These are phyloP conservation scores for Lepidurus packardi DNA, from an alignment of 1,140 invertebrate genomes.

Conservation along the genomic window DNA sequence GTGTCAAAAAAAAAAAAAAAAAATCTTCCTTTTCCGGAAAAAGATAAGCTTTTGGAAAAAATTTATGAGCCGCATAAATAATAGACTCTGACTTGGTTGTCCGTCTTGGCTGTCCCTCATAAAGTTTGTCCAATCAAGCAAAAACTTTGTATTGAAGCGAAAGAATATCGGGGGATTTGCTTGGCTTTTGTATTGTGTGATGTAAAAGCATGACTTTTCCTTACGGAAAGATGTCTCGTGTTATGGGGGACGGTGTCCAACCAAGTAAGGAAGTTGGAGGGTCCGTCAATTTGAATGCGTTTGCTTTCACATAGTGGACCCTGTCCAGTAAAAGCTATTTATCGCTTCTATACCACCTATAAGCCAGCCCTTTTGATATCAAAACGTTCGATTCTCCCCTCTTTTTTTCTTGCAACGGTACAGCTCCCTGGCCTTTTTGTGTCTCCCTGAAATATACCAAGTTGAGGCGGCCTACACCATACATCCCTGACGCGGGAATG, in stretches of 20 bases:
- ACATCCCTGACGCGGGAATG: slow-evolving; percentile 10
- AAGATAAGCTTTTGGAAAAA: not conserved
- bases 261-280: not conserved
- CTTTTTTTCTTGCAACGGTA: not conserved
- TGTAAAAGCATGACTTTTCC: slow-evolving; percentile 17
- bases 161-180: slow-evolving; percentile 19
- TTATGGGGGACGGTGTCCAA: not conserved
- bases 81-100: not conserved
- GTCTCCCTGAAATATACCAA: not conserved
- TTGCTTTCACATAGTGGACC: slow-evolving; percentile 14
- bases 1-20: not conserved
- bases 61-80: slow-evolving; percentile 11
- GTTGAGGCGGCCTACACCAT: not conserved
- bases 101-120: not conserved
- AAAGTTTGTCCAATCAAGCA: slow-evolving; percentile 22
- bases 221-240: not conserved
- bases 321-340: not conserved
- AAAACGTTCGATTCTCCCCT: slow-evolving; percentile 16
- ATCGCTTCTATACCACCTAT: not conserved
- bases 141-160: slow-evolving; percentile 8
- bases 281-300: not conserved
- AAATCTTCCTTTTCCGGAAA: not conserved
- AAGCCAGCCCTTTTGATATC: not conserved
- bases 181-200: not conserved
- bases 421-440: slow-evolving; percentile 9